Base-by-base conservation (phyloP, 2,888 invertebrate genomes). In the Darwinula stevensoni region DNA sequence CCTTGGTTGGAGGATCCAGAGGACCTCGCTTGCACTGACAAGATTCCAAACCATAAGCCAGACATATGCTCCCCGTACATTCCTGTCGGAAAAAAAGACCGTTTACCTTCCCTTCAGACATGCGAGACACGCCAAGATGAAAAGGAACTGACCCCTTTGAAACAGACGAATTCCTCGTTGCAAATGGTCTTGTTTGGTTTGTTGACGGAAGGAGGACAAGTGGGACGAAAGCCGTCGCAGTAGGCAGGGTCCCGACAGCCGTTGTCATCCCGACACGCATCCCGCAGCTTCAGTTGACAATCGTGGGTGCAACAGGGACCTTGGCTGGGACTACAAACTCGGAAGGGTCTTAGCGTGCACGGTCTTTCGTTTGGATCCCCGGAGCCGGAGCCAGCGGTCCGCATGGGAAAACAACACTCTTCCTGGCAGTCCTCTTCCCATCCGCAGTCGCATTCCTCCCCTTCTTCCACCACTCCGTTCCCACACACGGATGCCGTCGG, bases 391-490 rank as follows among this genome's bases (percentile, higher is more conserved):
- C n/a, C n/a, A 42, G 74, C 66, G 26, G 71, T 64, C 29, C 73
- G 63, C 58, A 82, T 80, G 18, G 86, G 84, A 43, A 71, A 73
- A 50, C 94, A 97, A 50, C 94, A 94, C 30, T 65, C 63, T 51
- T 84, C 86, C 34, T 70, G 66, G 51, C 94, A 94, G 49, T 91
- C 88, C 44, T 84, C 78, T 44, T 80, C 80, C 82, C 82, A 88
- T 34, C 97, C 97, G 51, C 94, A 97, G 55, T 97, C 97, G 51
- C 97, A 97, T 52, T 94, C 74, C 55, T 97, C 97, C 13, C 76
- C 86, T 30, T 71, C 71, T 50, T 97, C 97, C 29, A 84, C 84
- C 17, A 97, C 86, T 27, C 86, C 84, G 53, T 97, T 97, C 33
- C 97, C 97, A 53, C 97, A 97, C 46, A 94, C 76, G 2, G 91